Evolutionary conservation across 2,888 invertebrate species (phyloP), one percentile per base, ranked within the genome.

Genomic region (Pollenia amentaria): DNA sequence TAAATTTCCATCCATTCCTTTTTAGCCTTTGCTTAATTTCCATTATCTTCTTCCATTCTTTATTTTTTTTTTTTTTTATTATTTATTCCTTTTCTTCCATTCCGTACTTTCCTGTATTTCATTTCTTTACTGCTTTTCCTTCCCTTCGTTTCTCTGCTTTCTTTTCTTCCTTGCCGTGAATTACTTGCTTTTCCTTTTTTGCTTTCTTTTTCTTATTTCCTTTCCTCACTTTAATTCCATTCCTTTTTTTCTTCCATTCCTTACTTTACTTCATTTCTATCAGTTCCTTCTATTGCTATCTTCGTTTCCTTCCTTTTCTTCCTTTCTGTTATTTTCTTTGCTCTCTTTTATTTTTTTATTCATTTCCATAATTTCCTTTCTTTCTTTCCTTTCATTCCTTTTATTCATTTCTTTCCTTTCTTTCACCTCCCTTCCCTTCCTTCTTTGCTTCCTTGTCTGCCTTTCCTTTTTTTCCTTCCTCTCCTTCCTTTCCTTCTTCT

Each of bases 1-100:
- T n/a, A n/a, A n/a, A n/a, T n/a, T n/a, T n/a, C n/a, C n/a, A n/a
- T 3, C 29, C 1, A 2, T 29, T 3, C 29, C 4, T 29, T 29
- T 3, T 6, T 1, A n/a, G n/a, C 29, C 29, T 29, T 29, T 29
- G 0, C 29, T 29, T 3, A 0, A 3, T 29, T 29, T 29, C 29
- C 6, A 6, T 29, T 6, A 3, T 29, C 6, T 29, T 0, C 29
- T 29, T 29, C 6, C 29, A n/a, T n/a, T n/a, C n/a, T n/a, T n/a
- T n/a, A n/a, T n/a, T n/a, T n/a, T n/a, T n/a, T 29, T 6, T 29
- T 29, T 0, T 29, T 2, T 3, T 0, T 29, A 0, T 29, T 0
- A 6, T 29, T 29, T 6, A 29, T 29, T 29, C 29, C 6, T 0
- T 3, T 6, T 6, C 29, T 29, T 29, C 3, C 29, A 0, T 29